A percentile compares a stretch with the other conserved stretches of the same genome.
These are phyloP conservation scores for Oreochromis aureus DNA, from an alignment of 2,113 vertebrate genomes.

Conservation along the genomic window DNA sequence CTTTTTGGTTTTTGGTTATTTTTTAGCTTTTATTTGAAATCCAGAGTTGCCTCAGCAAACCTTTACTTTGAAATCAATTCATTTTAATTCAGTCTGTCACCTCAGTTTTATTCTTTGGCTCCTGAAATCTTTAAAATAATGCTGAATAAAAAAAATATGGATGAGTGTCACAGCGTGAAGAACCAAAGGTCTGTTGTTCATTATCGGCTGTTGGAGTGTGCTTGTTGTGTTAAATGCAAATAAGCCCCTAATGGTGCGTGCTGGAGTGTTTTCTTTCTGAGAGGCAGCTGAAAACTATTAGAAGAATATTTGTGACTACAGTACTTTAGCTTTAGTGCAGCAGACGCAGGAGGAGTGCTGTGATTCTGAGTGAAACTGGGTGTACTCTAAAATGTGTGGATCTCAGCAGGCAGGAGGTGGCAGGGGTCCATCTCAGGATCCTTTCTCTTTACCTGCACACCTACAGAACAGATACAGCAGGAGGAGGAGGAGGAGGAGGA, in stretches of 20 bases:
- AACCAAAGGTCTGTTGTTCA: neutral
- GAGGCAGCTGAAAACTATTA: neutral
- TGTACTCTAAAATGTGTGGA: rapidly evolving
- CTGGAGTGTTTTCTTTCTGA: neutral
- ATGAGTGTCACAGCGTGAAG: neutral
- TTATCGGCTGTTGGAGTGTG: neutral
- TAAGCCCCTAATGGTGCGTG: no score
- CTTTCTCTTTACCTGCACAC: conserved; percentile 45
- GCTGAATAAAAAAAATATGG: neutral
- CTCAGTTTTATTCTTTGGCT: neutral
- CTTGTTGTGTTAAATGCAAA: neutral
- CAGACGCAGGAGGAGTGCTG: neutral
- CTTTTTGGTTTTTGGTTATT: neutral
- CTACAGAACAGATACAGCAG: neutral
- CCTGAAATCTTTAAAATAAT: neutral
- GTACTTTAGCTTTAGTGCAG: neutral
- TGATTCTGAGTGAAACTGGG: neutral
- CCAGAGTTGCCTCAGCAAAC: rapidly evolving
- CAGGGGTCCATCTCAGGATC: neutral
- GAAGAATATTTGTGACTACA: neutral
- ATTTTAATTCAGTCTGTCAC: rapidly evolving
- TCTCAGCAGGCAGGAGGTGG: neutral
- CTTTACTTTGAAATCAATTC: neutral
- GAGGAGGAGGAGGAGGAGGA: neutral
- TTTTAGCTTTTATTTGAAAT: neutral